Conservation (phyloP, 2,113 vertebrate species). For the Rhinogobius similis region DNA sequence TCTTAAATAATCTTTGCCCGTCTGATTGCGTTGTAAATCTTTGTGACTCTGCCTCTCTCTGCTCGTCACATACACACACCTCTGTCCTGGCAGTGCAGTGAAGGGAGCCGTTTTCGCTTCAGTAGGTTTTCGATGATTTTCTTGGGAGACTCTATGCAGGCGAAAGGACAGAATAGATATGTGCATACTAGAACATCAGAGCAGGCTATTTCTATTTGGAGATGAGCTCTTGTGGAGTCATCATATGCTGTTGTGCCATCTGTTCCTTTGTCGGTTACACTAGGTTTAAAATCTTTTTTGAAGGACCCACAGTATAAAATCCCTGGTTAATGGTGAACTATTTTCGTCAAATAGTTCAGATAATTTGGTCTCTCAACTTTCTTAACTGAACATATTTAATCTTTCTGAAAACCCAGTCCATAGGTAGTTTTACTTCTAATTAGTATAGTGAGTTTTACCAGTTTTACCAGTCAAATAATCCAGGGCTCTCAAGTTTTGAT, state of each 20-base stretch:
- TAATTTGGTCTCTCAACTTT: neutral
- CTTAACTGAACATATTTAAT: constrained; percentile 9
- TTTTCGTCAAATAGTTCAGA: neutral
- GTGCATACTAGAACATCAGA: constrained; percentile 33
- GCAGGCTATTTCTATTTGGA: constrained; percentile 48
- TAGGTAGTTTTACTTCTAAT: too few species aligned
- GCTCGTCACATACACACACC: neutral
- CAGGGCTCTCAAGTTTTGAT: too few species aligned
- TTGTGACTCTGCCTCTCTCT: neutral
- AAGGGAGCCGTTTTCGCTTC: constrained; percentile 43
- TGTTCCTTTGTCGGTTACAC: constrained; percentile 45
- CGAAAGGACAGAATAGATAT: constrained; percentile 24
- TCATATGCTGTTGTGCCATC: constrained; percentile 60
- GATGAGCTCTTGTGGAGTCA: constrained; percentile 52
- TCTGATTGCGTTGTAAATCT: neutral
- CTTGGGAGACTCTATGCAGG: constrained; percentile 14
- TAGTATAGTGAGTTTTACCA: too few species aligned
- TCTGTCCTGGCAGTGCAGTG: constrained; percentile 25
- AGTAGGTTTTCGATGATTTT: constrained; percentile 28
- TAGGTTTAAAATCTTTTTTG: constrained; percentile 44
- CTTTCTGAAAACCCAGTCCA: too few species aligned
- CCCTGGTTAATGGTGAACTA: neutral
- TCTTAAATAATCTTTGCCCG: neutral
- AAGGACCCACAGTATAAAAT: constrained; percentile 20
- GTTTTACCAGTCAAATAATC: too few species aligned